Base-by-base conservation (phyloP, 2,113 vertebrate genomes). In the Myrmophylax atrothorax region DNA sequence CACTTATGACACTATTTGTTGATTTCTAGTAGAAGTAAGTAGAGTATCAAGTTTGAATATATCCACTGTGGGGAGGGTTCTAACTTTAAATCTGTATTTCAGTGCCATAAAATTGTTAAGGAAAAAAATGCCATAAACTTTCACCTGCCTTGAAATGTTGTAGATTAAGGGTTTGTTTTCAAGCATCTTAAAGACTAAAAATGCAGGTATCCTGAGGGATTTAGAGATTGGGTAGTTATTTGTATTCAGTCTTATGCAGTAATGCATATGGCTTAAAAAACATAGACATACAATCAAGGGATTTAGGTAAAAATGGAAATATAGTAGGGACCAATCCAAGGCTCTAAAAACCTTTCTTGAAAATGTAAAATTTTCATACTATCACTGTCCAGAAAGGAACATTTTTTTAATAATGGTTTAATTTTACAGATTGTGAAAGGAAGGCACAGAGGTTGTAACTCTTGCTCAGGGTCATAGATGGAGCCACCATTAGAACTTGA, bases 21-120 rank as follows among this genome's bases (percentile, higher is more conserved):
- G 84, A 59, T 95, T 96, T 93, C 77, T 69, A 66, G 44, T 73
- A 60, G 50, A 84, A 96, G 31, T 83, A 95, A 96, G 56, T 3
- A 2, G 60, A 87, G 18, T 68, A 79, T 59, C 42, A 72, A 67
- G 25, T 81, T 73, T 83, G 29, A 90, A 52, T 76, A 38, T 78
- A 64, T 63, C 37, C 15, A 33, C n/a, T 35, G n/a, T 49, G 35
- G 19, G 6, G 20, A 74, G 6, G 7, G 5, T 66, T 94, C 40
- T 53, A 37, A 59, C 11, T 56, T 47, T 67, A 78, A 50, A 84
- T 50, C 64, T 74, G 6, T 72, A 20, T 85, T 86, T 80, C 60
- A 69, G 18, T 63, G 44, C 14, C 26, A 47, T 50, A 69, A 89
- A 87, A 59, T 33, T 62, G 22, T 55, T 68, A 44, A 17, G 14